A percentile compares a stretch with the other conserved stretches of the same genome.
These are phyloP conservation scores for Linurgus olivaceus DNA, from an alignment of 2,797 vertebrate genomes.

Conservation along the genomic window DNA sequence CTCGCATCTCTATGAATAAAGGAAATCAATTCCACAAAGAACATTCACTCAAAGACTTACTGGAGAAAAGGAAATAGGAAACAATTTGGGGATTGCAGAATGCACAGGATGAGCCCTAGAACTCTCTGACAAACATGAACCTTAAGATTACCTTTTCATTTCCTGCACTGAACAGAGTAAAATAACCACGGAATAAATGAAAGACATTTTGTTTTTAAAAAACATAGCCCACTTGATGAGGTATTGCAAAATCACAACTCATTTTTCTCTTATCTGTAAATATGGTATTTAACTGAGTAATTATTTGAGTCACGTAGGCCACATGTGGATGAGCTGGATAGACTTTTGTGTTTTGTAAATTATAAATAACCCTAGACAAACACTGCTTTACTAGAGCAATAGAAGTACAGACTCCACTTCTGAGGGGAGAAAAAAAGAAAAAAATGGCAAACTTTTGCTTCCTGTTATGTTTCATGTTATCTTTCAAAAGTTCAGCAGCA, in stretches of 20 bases:
- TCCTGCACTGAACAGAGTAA: neutral
- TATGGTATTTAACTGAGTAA: neutral
- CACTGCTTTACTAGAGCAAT: neutral
- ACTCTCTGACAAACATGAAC: neutral
- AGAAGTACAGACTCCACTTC: neutral
- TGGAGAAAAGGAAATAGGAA: neutral
- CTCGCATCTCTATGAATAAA: neutral
- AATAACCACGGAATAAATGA: neutral
- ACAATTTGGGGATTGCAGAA: neutral
- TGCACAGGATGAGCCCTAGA: neutral
- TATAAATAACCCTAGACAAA: neutral
- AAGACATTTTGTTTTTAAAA: neutral
- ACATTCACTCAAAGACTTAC: neutral
- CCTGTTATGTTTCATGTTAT: neutral
- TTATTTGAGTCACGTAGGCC: neutral
- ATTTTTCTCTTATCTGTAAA: neutral
- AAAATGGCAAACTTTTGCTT: neutral
- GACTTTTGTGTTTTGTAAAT: neutral
- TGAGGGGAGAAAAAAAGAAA: neutral
- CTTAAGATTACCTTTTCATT: neutral
- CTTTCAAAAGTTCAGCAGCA: neutral
- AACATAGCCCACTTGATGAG: neutral
- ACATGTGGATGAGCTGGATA: neutral
- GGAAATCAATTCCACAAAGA: neutral
- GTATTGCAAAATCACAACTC: neutral